These are phyloP conservation scores for Ridgeia piscesae DNA, from an alignment of 1,140 invertebrate genomes.

Conservation along the genomic window DNA sequence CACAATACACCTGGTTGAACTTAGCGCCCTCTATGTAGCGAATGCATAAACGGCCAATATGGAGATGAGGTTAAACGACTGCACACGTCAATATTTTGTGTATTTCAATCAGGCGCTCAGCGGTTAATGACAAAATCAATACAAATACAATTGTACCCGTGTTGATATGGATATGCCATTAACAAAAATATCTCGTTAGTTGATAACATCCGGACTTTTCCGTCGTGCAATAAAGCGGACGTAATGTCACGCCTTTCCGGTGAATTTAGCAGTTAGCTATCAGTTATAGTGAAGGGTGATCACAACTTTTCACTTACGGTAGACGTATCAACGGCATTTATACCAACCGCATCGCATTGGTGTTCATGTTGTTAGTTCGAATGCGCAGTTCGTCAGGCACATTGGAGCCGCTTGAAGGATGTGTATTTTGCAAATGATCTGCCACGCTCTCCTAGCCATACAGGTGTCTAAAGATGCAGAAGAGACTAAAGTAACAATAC, in stretches of 20 bases:
- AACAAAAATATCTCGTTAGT: neutral
- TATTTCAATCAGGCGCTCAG: neutral
- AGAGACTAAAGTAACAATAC: no score
- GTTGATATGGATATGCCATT: neutral
- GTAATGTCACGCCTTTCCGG: neutral
- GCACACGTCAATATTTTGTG: neutral
- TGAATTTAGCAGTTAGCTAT: neutral
- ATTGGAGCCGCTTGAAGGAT: no score
- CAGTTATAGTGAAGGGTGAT: no score
- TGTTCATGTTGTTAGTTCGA: no score
- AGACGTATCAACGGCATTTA: no score
- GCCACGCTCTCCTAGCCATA: no score
- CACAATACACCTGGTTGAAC: neutral
- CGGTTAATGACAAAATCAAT: neutral
- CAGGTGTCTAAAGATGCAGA: no score
- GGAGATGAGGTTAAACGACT: neutral
- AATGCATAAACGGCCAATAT: neutral
- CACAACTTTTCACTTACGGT: no score
- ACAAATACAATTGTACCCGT: neutral
- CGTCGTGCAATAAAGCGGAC: neutral
- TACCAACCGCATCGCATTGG: no score
- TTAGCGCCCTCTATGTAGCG: neutral
- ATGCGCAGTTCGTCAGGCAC: no score
- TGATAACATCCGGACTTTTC: neutral
- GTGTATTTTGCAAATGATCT: no score